Evolutionary conservation across 2,113 vertebrate species (phyloP), one percentile per base, ranked within the genome.

Genomic region (Muntiacus reevesi): DNA sequence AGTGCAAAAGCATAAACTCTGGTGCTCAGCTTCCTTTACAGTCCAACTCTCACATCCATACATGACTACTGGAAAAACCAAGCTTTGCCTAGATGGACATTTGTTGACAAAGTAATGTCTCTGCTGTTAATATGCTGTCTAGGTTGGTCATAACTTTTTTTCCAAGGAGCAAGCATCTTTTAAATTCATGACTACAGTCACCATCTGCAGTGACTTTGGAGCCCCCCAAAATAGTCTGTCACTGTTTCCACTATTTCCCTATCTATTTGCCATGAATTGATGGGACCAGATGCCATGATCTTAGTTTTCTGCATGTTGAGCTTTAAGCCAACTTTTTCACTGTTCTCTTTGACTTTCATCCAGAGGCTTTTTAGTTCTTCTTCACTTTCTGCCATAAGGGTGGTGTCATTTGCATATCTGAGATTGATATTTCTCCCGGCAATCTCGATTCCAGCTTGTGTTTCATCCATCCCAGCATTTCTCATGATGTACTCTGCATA

Each of bases 301-400:
- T 36, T 71, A 0, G 17, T 71, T 71, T 71, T 71, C 64, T 71
- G n/a, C 36, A 36, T 71, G 7, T 36, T 71, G n/a, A 0, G n/a
- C 6, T 36, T 71, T 36, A 71, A 71, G n/a, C 9, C n/a, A 71
- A 36, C 64, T 71, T 71, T 71, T 36, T 71, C n/a, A 71, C 9
- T 21, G n/a, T 71, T 19, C n/a, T 71, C 64, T 71, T 36, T 71
- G 9, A 36, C n/a, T 71, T 36, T 71, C n/a, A 36, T 71, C 64
- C 36, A 36, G n/a, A 36, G 64, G 9, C n/a, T 71, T 71, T 71
- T 36, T 11, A 21, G 19, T 21, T 36, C n/a, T 21, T 36, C 19
- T 36, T 71, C 0, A 0, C n/a, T 71, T 36, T 71, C 64, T 71
- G n/a, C n/a, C 9, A 0, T 71, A 36, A 71, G 9, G 4, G 17